phyloP scores from a whole-genome alignment of 1,140 invertebrate genomes.

The Steinernema feltiae region DNA sequence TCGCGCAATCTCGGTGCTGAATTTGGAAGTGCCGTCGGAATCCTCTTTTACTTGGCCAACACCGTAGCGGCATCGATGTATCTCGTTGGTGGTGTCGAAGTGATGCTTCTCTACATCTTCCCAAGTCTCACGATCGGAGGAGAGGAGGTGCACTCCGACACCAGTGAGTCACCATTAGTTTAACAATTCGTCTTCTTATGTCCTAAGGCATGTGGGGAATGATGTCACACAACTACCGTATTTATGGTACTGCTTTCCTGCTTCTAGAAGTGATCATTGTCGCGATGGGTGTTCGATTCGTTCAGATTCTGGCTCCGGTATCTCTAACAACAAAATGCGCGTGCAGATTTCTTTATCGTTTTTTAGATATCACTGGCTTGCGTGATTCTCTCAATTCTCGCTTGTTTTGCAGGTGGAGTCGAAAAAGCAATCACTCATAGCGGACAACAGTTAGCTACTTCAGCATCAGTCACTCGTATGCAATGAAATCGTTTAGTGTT shows the following conservation, averaged over 20 bases:
- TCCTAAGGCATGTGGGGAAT: conserved; percentile 48
- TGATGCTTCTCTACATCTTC: conserved; percentile 70
- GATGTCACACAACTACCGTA: conserved; percentile 61
- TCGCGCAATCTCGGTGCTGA: conserved; percentile 85
- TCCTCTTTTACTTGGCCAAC: conserved; percentile 97
- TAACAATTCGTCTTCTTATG: conserved; percentile 3
- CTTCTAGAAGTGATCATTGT: conserved; percentile 61
- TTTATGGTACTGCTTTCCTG: conserved; percentile 62
- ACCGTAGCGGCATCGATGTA: conserved; percentile 98
- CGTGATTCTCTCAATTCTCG: conserved; percentile 52
- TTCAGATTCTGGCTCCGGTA: conserved; percentile 62
- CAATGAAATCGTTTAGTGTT: conserved; percentile 40
- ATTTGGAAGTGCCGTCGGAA: conserved; percentile 94
- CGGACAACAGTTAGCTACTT: conserved; percentile 48
- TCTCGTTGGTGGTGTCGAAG: conserved; percentile 89
- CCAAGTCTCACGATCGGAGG: conserved; percentile 61
- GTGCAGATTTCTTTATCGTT: too few relatives aligned
- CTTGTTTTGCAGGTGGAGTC: conserved; percentile 56
- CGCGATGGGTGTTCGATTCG: conserved; percentile 63
- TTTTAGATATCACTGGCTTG: conserved; percentile 48
- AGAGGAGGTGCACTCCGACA: conserved; percentile 53
- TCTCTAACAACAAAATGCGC: neutral
- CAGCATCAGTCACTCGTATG: neutral
- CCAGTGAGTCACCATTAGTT: conserved; percentile 34
- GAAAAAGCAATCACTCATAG: conserved; percentile 50